phyloP scores from a whole-genome alignment of 1,140 invertebrate species.

The Panonychus citri region DNA sequence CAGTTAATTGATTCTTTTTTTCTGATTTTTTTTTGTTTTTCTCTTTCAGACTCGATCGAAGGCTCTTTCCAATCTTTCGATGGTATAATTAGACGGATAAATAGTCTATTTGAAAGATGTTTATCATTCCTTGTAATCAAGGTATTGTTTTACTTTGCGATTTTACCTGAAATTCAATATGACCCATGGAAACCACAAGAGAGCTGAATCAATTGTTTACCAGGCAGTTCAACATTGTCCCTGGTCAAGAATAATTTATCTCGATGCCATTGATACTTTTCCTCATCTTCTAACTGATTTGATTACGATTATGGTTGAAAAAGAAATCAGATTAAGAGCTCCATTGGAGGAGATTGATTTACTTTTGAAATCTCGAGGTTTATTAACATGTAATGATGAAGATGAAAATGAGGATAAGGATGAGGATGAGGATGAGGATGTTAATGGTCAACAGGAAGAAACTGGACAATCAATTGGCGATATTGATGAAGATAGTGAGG shows the following conservation, averaged over 20 bases:
- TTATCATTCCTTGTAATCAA: neutral
- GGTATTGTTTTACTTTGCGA: neutral
- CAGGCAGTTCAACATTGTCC: constrained; percentile 24
- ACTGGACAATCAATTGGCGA: too few species aligned
- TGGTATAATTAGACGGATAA: neutral
- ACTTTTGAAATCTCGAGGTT: constrained; percentile 12
- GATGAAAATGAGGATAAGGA: too few species aligned
- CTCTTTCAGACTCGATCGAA: neutral
- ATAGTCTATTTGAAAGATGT: constrained; percentile 3
- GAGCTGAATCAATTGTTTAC: constrained; percentile 23
- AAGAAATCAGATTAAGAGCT: constrained; percentile 24
- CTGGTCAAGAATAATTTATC: constrained; percentile 23
- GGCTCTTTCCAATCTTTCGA: neutral
- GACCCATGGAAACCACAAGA: constrained; percentile 5
- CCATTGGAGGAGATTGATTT: constrained; percentile 26
- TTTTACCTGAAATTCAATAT: neutral
- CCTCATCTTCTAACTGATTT: constrained; percentile 21
- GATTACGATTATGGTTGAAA: constrained; percentile 24
- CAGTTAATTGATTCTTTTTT: neutral
- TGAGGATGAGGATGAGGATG: too few species aligned
- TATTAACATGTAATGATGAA: too few species aligned
- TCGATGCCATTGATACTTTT: constrained; percentile 17
- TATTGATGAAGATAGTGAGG: too few species aligned
- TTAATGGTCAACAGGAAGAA: too few species aligned
- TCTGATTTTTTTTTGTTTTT: neutral